These are phyloP conservation scores for Anniella stebbinsi DNA, from an alignment of 2,797 vertebrate species.

Conservation along the genomic window DNA sequence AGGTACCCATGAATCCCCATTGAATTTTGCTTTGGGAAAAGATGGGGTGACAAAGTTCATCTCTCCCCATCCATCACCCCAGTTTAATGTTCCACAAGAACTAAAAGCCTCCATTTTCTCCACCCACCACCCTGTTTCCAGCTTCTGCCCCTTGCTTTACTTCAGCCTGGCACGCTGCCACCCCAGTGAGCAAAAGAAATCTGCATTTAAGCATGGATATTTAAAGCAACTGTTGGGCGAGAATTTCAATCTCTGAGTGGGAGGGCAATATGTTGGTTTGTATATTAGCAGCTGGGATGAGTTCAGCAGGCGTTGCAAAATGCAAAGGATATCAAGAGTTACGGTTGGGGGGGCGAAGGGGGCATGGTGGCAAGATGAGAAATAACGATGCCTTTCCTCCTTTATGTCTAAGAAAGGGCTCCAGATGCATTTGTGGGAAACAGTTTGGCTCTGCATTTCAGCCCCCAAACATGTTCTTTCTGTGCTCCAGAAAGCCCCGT, in stretches of 20 bases:
- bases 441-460: not conserved
- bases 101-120: not conserved
- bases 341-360: not conserved
- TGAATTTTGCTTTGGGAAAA: not conserved
- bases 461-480: not conserved
- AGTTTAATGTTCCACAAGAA: not conserved
- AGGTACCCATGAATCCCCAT: not conserved
- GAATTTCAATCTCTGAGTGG: constrained; percentile 69
- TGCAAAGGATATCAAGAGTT: not conserved
- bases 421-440: not conserved
- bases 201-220: constrained; percentile 72
- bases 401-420: not conserved
- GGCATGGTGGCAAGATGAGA: not conserved
- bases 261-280: constrained; percentile 71
- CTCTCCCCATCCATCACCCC: not conserved
- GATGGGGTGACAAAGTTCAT: not conserved
- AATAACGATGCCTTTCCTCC: not conserved
- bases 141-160: not conserved
- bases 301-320: not conserved
- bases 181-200: constrained; percentile 45
- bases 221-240: constrained; percentile 68
- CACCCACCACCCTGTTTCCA: not conserved
- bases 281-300: constrained; percentile 29
- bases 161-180: constrained; percentile 10
- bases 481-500: not conserved